Evolutionary conservation across 2,113 vertebrate species (phyloP).

Genomic region (Lagenorhynchus albirostris): DNA sequence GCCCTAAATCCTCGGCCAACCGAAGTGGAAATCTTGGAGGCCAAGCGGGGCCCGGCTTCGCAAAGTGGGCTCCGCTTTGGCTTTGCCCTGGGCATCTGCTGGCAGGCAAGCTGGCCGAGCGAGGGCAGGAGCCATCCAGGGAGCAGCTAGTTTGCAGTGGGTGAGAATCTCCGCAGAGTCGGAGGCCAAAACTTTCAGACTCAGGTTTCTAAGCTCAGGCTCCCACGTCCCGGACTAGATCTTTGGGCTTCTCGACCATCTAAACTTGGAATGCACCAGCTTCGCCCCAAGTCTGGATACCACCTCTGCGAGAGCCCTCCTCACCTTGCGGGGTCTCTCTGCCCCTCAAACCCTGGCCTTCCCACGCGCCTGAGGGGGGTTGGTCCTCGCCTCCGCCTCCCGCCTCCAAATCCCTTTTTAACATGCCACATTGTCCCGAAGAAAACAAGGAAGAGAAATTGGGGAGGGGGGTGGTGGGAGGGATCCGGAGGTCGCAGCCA

Average conservation of each 20-base stretch:
- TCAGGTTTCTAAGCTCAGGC: neutral
- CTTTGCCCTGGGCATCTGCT: accelerated
- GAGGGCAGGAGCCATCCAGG: neutral
- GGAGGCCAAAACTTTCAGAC: neutral
- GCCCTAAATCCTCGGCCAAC: neutral
- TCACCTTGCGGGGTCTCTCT: neutral
- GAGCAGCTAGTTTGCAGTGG: neutral
- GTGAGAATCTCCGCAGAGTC: neutral
- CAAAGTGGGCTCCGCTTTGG: neutral
- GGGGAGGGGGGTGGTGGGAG: neutral
- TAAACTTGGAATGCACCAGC: neutral
- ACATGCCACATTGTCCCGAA: slow-evolving; percentile 79
- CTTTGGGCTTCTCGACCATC: neutral
- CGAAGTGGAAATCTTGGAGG: neutral
- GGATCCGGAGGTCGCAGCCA: slow-evolving; percentile 49
- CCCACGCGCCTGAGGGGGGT: slow-evolving; percentile 63
- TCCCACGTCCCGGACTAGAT: neutral
- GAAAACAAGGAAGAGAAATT: slow-evolving; percentile 70
- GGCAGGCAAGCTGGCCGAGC: neutral
- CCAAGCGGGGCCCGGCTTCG: accelerated
- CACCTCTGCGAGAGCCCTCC: neutral
- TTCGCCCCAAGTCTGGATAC: neutral
- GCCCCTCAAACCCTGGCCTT: slow-evolving; percentile 61
- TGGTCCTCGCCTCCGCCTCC: slow-evolving; percentile 38
- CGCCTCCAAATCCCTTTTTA: slow-evolving; percentile 81